phyloP scores from a whole-genome alignment of 2,113 vertebrate species.

The Psittacula cyanocephala region DNA sequence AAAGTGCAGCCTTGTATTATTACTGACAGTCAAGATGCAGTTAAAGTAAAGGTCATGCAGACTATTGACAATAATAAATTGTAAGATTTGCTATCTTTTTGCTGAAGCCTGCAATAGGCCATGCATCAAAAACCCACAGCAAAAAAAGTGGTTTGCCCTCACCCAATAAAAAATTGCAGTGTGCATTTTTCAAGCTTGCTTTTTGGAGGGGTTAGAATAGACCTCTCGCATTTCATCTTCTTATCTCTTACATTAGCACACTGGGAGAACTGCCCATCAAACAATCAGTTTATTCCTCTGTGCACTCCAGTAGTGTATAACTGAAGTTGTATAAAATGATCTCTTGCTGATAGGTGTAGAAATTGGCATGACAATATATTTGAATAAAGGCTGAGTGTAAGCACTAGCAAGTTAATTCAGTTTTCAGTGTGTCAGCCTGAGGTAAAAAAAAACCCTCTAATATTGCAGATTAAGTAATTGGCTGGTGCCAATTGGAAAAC shows the following conservation, averaged over 20 bases:
- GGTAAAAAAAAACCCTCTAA: background rate
- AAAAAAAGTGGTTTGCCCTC: constrained; percentile 5
- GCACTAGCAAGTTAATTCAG: background rate
- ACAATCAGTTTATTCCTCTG: background rate
- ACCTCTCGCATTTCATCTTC: background rate
- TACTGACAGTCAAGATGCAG: constrained; percentile 78
- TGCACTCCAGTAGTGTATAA: background rate
- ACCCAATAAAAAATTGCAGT: constrained; percentile 36
- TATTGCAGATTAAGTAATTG: constrained; percentile 30
- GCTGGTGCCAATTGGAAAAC: background rate
- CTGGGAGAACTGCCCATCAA: background rate
- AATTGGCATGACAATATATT: background rate
- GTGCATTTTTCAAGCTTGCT: constrained; percentile 49
- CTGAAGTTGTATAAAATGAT: constrained; percentile 16
- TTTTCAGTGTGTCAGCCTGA: background rate
- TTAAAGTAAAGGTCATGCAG: constrained; percentile 81
- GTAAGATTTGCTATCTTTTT: constrained; percentile 78
- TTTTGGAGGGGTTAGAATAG: constrained; percentile 19
- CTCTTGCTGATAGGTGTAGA: constrained; percentile 3
- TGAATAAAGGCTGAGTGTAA: constrained; percentile 31
- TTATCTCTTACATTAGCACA: constrained; percentile 25
- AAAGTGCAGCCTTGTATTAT: constrained; percentile 81
- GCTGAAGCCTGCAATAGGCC: constrained; percentile 55
- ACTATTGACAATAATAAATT: constrained; percentile 83
- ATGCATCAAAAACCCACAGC: constrained; percentile 64